Conservation (phyloP, 2,888 invertebrate species). For the Atherix ibis region DNA sequence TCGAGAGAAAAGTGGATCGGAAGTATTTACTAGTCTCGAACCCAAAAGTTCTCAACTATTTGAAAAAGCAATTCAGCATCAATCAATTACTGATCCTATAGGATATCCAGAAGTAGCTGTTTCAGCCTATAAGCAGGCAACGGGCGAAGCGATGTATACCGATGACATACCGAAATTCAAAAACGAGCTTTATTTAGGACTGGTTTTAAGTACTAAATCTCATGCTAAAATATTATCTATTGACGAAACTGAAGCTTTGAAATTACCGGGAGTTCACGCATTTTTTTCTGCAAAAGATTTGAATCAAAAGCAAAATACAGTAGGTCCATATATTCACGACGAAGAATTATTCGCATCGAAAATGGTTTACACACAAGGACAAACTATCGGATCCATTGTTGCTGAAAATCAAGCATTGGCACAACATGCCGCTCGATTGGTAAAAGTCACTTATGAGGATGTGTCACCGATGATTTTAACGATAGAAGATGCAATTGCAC, state of each 20-base stretch:
- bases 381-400: conserved; percentile 64
- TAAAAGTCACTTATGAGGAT: conserved; percentile 70
- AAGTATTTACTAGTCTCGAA: conserved; percentile 21
- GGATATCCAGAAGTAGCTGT: conserved; percentile 67
- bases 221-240: conserved; percentile 66
- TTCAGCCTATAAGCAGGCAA: conserved; percentile 75
- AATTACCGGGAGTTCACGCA: conserved; percentile 62
- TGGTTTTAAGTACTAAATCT: conserved; percentile 65
- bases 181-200: conserved; percentile 64
- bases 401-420: conserved; percentile 65
- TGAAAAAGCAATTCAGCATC: conserved; percentile 39
- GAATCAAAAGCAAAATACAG: conserved; percentile 44
- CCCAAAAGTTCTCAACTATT: conserved; percentile 28
- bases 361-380: conserved; percentile 63
- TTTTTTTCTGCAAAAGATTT: conserved; percentile 68
- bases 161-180: conserved; percentile 70
- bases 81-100: conserved; percentile 51
- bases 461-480: conserved; percentile 63
- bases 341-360: conserved; percentile 74
- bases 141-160: conserved; percentile 82
- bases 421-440: conserved; percentile 65
- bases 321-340: conserved; percentile 61
- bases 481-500: conserved; percentile 74
- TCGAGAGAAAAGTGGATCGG: conserved; percentile 28
- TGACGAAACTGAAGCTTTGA: conserved; percentile 57